A percentile compares a stretch with the other conserved stretches of the same genome.
These are phyloP conservation scores for Schlechtendalia chinensis DNA, from an alignment of 1,140 invertebrate genomes.

Conservation along the genomic window DNA sequence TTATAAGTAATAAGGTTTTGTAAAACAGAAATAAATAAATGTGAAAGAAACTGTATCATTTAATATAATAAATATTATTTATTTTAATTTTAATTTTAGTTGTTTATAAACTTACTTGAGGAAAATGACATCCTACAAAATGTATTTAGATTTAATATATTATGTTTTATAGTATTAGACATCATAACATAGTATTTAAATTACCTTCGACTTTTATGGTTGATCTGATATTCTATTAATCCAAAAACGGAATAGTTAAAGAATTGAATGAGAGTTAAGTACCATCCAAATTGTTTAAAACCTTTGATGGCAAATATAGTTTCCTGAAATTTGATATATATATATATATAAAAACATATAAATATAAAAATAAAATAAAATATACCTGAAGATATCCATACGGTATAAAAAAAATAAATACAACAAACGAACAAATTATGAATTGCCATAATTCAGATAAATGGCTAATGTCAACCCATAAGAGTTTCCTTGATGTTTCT, in stretches of 20 bases:
- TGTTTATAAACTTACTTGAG: no score
- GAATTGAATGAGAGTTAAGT: slow-evolving; percentile 90
- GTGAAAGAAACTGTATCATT: no score
- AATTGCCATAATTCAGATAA: slow-evolving; percentile 72
- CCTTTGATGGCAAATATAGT: slow-evolving; percentile 86
- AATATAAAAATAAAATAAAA: slow-evolving; percentile 42
- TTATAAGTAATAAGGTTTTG: no score
- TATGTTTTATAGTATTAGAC: no score
- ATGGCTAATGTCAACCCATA: slow-evolving; percentile 72
- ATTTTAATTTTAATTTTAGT: no score
- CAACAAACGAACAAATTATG: slow-evolving; percentile 69
- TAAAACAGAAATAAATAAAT: no score
- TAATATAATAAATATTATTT: no score
- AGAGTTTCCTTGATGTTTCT: slow-evolving; percentile 55
- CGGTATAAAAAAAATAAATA: slow-evolving; percentile 84
- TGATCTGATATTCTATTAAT: slow-evolving; percentile 69
- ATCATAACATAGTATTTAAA: slow-evolving; percentile 50
- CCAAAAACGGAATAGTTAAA: slow-evolving; percentile 80
- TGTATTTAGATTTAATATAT: no score
- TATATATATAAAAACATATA: background rate
- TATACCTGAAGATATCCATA: slow-evolving; percentile 85
- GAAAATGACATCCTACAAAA: no score
- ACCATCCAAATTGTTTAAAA: slow-evolving; percentile 87
- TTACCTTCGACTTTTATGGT: slow-evolving; percentile 68
- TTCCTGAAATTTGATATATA: slow-evolving; percentile 62